These are phyloP conservation scores for Hiodon alosoides DNA, from an alignment of 2,113 vertebrate species.

Conservation along the genomic window DNA sequence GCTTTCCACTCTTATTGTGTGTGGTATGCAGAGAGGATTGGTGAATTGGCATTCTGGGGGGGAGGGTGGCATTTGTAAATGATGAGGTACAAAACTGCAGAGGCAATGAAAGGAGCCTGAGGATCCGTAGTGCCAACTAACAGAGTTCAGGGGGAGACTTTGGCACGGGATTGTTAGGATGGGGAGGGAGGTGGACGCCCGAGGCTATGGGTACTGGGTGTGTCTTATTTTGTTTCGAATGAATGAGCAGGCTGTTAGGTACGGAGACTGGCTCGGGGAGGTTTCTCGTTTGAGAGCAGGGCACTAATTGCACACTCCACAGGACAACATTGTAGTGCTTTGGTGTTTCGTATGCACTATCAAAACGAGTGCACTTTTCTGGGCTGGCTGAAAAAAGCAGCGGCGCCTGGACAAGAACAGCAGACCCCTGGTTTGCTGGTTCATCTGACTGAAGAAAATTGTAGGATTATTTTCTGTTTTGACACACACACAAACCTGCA, in stretches of 20 bases:
- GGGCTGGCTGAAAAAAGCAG: too few species aligned
- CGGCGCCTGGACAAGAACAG: background rate
- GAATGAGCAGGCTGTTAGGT: constrained; percentile 49
- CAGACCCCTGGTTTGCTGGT: background rate
- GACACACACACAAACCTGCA: background rate
- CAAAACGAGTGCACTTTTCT: too few species aligned
- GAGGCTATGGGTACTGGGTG: constrained; percentile 31
- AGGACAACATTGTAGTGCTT: background rate
- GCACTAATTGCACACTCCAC: background rate
- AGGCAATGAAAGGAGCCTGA: background rate
- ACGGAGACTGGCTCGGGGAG: constrained; percentile 6
- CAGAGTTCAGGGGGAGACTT: constrained; percentile 13
- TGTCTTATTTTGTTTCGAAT: constrained; percentile 51
- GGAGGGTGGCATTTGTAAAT: background rate
- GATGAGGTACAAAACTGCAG: constrained; percentile 4
- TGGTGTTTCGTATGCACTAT: background rate
- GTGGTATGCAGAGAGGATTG: background rate
- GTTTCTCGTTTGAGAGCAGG: constrained; percentile 4
- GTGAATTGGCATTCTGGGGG: background rate
- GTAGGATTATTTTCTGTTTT: background rate
- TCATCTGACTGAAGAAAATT: background rate
- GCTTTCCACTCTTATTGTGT: background rate
- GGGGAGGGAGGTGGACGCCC: constrained; percentile 24
- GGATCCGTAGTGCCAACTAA: background rate
- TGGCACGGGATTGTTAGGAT: constrained; percentile 16